Base-by-base conservation (phyloP, 2,797 vertebrate genomes). In the Tokudaia muenninki region DNA sequence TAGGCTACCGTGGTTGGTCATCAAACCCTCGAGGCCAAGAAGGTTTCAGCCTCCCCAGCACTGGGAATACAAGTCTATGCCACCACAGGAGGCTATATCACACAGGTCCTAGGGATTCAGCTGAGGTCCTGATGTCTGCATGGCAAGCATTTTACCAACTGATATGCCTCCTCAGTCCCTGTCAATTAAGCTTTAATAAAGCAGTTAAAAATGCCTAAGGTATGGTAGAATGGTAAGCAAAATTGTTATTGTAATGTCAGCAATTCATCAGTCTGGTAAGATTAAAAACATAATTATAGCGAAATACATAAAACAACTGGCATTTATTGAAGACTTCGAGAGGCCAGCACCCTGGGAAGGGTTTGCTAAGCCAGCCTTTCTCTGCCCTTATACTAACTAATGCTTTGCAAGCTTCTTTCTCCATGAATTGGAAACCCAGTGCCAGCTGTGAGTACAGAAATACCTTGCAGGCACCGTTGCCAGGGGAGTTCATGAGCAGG, bases 401-500 rank as follows among this genome's bases (percentile, higher is more conserved):
- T 34, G 80, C 77, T 63, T 78, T 86, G 9, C 75, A 74, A 72
- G 24, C 82, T 97, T 92, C 59, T 50, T 92, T 92, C 74, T 97
- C 92, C 67, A 52, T 96, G 96, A 94, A 83, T 83, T 61, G 70
- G 87, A 96, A 97, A 91, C 9, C 90, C 72, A 84, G 65, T 70
- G 86, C 84, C 65, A 88, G 70, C 87, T 95, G 79, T 2, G 0
- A 75, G n/a, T 41, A 79, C 93, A 75, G 92, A 96, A 95, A 97
- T 97, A 93, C 77, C 75, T 92, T 63, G 79, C 92, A 96, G 93
- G 65, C 83, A 37, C 24, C 4, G 80, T 87, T 97, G 81, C 94
- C 79, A 90, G 57, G 80, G 47, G 83, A 95, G 93, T 92, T 93
- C 92, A 88, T 67, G 87, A 96, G 82, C 91, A 89, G 86, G 78